Percentiles rank a stretch among this genome's conserved stretches.
These are phyloP conservation scores for Apaloderma vittatum DNA, from an alignment of 2,113 vertebrate species.

Conservation along the genomic window DNA sequence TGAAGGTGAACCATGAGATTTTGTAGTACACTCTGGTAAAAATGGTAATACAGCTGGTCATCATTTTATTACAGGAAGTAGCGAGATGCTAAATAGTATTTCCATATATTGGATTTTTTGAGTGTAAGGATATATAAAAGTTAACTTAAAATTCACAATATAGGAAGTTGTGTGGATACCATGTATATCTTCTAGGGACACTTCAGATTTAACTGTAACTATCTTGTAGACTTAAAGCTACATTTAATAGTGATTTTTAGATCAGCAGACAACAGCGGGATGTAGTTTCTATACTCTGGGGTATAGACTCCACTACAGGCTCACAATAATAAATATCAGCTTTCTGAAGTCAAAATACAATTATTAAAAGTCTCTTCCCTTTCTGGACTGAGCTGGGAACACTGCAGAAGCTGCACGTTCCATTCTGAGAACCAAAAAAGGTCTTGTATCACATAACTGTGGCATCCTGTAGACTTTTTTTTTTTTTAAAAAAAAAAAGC, in stretches of 20 bases:
- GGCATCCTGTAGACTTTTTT: conserved; percentile 21
- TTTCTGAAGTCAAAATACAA: not conserved
- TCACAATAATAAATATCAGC: not conserved
- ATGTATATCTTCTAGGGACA: not conserved
- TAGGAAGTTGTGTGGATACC: not conserved
- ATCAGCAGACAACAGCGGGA: not conserved
- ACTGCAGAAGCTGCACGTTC: not conserved
- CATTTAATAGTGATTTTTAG: not conserved
- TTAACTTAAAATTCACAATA: not conserved
- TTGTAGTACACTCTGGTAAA: not conserved
- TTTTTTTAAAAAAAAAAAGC: not conserved
- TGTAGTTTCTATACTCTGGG: not conserved
- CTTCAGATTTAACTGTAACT: not conserved
- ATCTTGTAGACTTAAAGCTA: not conserved
- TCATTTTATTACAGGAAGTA: not conserved
- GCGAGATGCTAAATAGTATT: not conserved
- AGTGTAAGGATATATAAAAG: not conserved
- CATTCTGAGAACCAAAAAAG: conserved; percentile 44
- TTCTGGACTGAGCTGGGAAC: not conserved
- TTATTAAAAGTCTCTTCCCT: not conserved
- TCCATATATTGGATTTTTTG: not conserved
- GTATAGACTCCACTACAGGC: not conserved
- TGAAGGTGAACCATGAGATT: not conserved
- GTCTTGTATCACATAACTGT: conserved; percentile 28
- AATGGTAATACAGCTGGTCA: not conserved